These are phyloP conservation scores for Eupithecia tripunctaria DNA, from an alignment of 2,888 invertebrate species.

Conservation along the genomic window DNA sequence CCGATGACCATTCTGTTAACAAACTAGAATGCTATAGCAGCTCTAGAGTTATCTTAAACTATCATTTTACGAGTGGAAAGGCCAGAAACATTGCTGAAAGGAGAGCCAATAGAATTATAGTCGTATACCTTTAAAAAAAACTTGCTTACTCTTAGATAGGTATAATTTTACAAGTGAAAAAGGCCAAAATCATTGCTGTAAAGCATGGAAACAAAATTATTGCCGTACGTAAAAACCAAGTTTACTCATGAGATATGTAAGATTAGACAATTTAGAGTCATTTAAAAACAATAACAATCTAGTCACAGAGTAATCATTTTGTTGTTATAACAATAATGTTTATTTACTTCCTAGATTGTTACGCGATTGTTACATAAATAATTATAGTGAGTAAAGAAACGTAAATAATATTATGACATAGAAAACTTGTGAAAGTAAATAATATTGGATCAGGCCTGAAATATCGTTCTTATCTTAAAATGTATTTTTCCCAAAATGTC, in stretches of 20 bases:
- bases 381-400: conserved; percentile 5
- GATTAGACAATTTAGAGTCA: neutral
- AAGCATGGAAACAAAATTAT: no score
- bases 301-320: conserved; percentile 17
- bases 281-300: conserved; percentile 12
- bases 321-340: conserved; percentile 24
- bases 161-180: no score
- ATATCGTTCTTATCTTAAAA: no score
- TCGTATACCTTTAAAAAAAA: no score
- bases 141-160: no score
- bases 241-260: neutral
- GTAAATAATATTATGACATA: neutral
- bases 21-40: neutral
- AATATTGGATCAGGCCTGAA: no score
- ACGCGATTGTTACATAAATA: conserved; percentile 55
- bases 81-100: no score
- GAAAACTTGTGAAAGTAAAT: neutral
- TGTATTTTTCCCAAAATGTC: no score
- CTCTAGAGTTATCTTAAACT: neutral
- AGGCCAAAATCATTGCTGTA: no score
- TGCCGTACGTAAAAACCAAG: no score
- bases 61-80: neutral
- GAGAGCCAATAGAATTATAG: no score
- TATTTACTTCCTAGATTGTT: conserved; percentile 55
- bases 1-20: conserved; percentile 2